Evolutionary conservation across 2,888 invertebrate species (phyloP).

Genomic region (Dasysyrphus albostriatus): DNA sequence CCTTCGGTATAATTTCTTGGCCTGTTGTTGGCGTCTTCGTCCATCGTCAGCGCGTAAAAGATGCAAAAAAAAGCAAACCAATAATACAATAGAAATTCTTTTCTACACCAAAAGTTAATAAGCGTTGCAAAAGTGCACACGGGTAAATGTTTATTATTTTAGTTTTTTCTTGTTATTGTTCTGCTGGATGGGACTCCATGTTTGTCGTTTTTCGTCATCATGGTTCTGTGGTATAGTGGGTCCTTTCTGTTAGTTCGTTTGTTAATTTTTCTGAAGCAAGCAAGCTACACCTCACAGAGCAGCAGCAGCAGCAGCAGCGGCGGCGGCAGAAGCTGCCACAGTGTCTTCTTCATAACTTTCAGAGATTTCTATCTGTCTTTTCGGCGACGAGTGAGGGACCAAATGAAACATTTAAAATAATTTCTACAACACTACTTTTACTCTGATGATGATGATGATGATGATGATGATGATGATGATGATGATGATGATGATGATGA

Average conservation of each 20-base stretch:
- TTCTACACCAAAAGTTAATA: constrained; percentile 72
- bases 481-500: too few relatives aligned
- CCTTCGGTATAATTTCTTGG: constrained; percentile 27
- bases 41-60: constrained; percentile 34
- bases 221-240: constrained; percentile 10
- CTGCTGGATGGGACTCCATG: constrained; percentile 1
- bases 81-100: constrained; percentile 73
- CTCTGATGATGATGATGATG: constrained; percentile 23
- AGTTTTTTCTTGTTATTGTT: background rate
- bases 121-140: constrained; percentile 67
- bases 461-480: too few relatives aligned
- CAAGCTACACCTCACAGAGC: constrained; percentile 42
- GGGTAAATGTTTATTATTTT: constrained; percentile 43
- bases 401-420: constrained; percentile 68
- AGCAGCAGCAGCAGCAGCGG: constrained; percentile 24
- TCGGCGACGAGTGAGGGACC: constrained; percentile 62
- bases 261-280: constrained; percentile 48
- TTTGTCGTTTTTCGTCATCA: constrained; percentile 52
- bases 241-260: constrained; percentile 48
- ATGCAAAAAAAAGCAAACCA: constrained; percentile 66
- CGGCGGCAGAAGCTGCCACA: constrained; percentile 16
- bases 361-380: constrained; percentile 63
- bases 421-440: constrained; percentile 52
- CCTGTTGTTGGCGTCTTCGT: background rate
- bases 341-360: constrained; percentile 42